Base-by-base conservation (phyloP, 2,888 invertebrate genomes). In the Craniophora ligustri region DNA sequence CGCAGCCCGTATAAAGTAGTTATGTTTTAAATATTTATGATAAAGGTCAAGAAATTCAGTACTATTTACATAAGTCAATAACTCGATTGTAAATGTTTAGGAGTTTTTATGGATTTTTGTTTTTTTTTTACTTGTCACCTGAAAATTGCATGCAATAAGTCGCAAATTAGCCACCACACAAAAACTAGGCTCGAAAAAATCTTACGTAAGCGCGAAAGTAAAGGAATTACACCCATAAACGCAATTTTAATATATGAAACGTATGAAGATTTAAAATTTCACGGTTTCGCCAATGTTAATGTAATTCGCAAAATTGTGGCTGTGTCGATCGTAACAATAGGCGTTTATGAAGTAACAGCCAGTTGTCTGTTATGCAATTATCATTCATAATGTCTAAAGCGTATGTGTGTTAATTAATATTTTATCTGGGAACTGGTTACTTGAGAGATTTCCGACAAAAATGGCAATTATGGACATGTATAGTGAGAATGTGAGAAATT, bases 141-240 rank as follows among this genome's bases (percentile, higher is more conserved):
- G n/a, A n/a, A n/a, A n/a, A n/a, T n/a, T n/a, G n/a, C n/a, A n/a
- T n/a, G n/a, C n/a, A n/a, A 23, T 1, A 26, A 26, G 30, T 13
- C 11, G 13, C 28, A 23, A 8, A 26, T 39, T 8, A 50, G 32
- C 45, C 50, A 38, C 7, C 7, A 18, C 5, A 48, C 2, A 39
- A 51, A 50, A 67, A 47, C 18, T 39, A 35, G 21, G 46, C 26
- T 42, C 30, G 34, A 34, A 32, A 13, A 26, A 10, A 62, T 16
- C 38, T 71, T 67, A 70, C 49, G 15, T 71, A 64, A 70, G 44
- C 6, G 30, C 44, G 61, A 71, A 72, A 71, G 72, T 61, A 46
- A 57, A 50, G 50, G 57, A 61, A 70, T 64, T 66, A 38, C 51
- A 14, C 28, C 16, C 32, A 40, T 44, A 56, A 71, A 71, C 38